A percentile compares a stretch with the other conserved stretches of the same genome.
Conservation (phyloP, 2,888 invertebrate species). For the Sphecodes monilicornis region DNA sequence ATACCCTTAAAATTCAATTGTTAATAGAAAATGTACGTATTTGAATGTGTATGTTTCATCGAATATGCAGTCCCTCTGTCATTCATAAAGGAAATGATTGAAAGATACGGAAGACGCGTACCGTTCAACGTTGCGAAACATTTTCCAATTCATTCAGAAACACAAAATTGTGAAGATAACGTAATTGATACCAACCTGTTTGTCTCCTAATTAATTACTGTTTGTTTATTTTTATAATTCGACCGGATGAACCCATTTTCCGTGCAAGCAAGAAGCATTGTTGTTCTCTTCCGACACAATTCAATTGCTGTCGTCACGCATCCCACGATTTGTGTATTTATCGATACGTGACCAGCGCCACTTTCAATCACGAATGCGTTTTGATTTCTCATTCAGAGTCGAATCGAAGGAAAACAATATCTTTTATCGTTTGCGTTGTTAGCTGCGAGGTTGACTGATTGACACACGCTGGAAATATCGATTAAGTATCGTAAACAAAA, state of each 20-base stretch:
- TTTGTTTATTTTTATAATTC: background rate
- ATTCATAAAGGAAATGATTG: too few relatives aligned
- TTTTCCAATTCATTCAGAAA: background rate
- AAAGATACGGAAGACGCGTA: too few relatives aligned
- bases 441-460: constrained; percentile 15
- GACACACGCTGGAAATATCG: constrained; percentile 6
- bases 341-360: constrained; percentile 15
- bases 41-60: too few relatives aligned
- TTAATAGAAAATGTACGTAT: too few relatives aligned
- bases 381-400: constrained; percentile 18
- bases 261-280: background rate
- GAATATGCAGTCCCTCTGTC: too few relatives aligned
- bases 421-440: constrained; percentile 29
- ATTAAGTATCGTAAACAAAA: background rate
- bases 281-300: constrained; percentile 5
- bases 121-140: too few relatives aligned
- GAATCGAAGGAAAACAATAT: constrained; percentile 33
- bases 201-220: background rate
- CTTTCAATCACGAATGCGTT: background rate
- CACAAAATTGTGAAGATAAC: too few relatives aligned
- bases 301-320: background rate
- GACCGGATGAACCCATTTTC: background rate
- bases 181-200: background rate
- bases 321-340: background rate
- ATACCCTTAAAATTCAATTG: too few relatives aligned